A percentile compares a stretch with the other conserved stretches of the same genome.
Conservation (phyloP, 2,888 invertebrate species). For the Diaprepes abbreviatus region DNA sequence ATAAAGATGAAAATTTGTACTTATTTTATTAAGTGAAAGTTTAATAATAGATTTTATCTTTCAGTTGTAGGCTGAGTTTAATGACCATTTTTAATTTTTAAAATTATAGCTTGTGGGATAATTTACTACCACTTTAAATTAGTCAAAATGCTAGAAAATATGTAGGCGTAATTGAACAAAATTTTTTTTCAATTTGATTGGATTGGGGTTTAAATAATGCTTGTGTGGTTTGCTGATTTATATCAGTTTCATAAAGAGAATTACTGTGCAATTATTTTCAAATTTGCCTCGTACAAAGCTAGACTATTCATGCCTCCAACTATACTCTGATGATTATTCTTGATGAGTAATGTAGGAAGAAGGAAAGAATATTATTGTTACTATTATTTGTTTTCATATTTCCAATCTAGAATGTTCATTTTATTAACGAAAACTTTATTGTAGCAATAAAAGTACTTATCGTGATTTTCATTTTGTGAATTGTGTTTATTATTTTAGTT, state of each 20-base stretch:
- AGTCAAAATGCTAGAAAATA: slow-evolving; percentile 3
- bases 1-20: slow-evolving; percentile 11
- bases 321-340: not conserved
- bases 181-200: slow-evolving; percentile 14
- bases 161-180: slow-evolving; percentile 34
- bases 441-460: too few species aligned
- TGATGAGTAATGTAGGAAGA: too few species aligned
- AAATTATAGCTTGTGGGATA: slow-evolving; percentile 26
- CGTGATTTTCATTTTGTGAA: too few species aligned
- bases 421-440: too few species aligned
- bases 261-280: not conserved
- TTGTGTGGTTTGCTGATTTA: slow-evolving; percentile 6
- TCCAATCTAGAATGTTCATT: too few species aligned
- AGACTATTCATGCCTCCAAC: not conserved
- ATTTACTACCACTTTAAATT: slow-evolving; percentile 18
- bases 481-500: too few species aligned
- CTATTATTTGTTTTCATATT: too few species aligned
- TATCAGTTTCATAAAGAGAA: not conserved
- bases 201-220: not conserved
- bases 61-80: slow-evolving; percentile 25
- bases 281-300: not conserved
- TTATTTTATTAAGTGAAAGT: slow-evolving; percentile 35
- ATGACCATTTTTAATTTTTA: slow-evolving; percentile 33
- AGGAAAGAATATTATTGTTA: too few species aligned
- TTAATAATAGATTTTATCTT: slow-evolving; percentile 26